Percentiles rank a stretch among this genome's conserved stretches.
These are phyloP conservation scores for Agrypnus murinus DNA, from an alignment of 2,888 invertebrate species.

Conservation along the genomic window DNA sequence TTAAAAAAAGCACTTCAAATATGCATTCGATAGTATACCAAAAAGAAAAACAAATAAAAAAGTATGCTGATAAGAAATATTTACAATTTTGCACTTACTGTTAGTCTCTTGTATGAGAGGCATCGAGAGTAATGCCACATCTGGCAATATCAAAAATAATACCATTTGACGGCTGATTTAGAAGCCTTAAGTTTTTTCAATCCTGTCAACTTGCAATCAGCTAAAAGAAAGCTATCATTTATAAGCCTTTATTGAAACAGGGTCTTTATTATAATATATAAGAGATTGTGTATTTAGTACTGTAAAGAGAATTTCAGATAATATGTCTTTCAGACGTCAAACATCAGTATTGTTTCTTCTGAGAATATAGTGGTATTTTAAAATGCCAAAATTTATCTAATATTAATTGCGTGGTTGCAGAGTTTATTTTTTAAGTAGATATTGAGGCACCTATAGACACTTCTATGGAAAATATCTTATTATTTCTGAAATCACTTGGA, in stretches of 20 bases:
- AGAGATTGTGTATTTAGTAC: slow-evolving; percentile 66
- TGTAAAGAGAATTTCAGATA: slow-evolving; percentile 62
- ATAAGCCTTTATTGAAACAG: slow-evolving; percentile 72
- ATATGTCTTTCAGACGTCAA: slow-evolving; percentile 63
- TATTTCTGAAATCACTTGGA: slow-evolving; percentile 15
- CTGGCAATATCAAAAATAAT: slow-evolving; percentile 46
- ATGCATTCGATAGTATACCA: slow-evolving; percentile 50
- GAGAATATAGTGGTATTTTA: slow-evolving; percentile 56
- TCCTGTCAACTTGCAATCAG: slow-evolving; percentile 63
- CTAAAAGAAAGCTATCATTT: slow-evolving; percentile 68
- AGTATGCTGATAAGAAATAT: slow-evolving; percentile 59
- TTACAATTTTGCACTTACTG: slow-evolving; percentile 62
- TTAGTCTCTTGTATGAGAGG: slow-evolving; percentile 48
- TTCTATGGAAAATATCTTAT: background rate
- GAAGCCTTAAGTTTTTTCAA: slow-evolving; percentile 49
- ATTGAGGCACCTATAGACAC: background rate
- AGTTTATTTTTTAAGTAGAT: slow-evolving; percentile 8
- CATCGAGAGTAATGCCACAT: slow-evolving; percentile 53
- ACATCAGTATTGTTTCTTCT: slow-evolving; percentile 67
- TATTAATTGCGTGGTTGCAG: slow-evolving; percentile 23
- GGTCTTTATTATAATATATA: slow-evolving; percentile 70
- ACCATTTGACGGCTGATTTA: slow-evolving; percentile 43
- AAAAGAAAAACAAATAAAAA: slow-evolving; percentile 40
- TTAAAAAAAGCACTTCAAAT: slow-evolving; percentile 48
- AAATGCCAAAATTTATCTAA: slow-evolving; percentile 35